Conservation (phyloP, 1,140 invertebrate genomes). For the Scaptomyza pallida region DNA sequence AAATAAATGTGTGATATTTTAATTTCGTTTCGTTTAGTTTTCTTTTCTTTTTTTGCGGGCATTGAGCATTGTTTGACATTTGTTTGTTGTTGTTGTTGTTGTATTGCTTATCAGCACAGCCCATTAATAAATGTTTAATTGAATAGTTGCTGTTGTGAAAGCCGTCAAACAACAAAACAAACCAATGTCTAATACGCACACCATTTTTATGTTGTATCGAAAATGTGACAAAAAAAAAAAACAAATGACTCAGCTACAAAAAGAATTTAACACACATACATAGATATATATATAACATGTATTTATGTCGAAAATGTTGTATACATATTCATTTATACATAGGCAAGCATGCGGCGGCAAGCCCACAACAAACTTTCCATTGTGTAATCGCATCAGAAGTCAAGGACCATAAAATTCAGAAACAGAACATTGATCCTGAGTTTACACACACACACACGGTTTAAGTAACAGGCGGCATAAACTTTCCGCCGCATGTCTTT, state of each 20-base stretch:
- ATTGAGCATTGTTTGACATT: constrained; percentile 11
- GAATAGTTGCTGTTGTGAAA: constrained; percentile 28
- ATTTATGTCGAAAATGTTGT: constrained; percentile 1
- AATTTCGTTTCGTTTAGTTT: constrained; percentile 11
- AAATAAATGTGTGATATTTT: constrained; percentile 46
- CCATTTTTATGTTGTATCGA: constrained; percentile 1
- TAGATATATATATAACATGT: constrained; percentile 4
- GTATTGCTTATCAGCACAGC: constrained; percentile 31
- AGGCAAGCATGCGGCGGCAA: constrained; percentile 4
- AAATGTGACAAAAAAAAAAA: constrained; percentile 14
- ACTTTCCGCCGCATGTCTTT: constrained; percentile 38
- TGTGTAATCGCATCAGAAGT: constrained; percentile 58
- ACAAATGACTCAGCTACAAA: constrained; percentile 39
- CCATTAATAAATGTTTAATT: constrained; percentile 23
- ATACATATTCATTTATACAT: background rate
- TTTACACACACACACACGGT: constrained; percentile 3
- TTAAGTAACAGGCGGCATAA: constrained; percentile 29
- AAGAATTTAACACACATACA: constrained; percentile 21
- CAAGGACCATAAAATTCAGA: constrained; percentile 14
- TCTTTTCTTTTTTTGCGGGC: constrained; percentile 5
- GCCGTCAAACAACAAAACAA: constrained; percentile 34
- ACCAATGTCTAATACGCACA: constrained; percentile 21
- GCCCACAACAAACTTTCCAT: constrained; percentile 30
- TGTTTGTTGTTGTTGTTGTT: constrained; percentile 5
- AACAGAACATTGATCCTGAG: constrained; percentile 30